These are phyloP conservation scores for Didymodactylos carnosus DNA, from an alignment of 2,888 invertebrate genomes.

Conservation along the genomic window DNA sequence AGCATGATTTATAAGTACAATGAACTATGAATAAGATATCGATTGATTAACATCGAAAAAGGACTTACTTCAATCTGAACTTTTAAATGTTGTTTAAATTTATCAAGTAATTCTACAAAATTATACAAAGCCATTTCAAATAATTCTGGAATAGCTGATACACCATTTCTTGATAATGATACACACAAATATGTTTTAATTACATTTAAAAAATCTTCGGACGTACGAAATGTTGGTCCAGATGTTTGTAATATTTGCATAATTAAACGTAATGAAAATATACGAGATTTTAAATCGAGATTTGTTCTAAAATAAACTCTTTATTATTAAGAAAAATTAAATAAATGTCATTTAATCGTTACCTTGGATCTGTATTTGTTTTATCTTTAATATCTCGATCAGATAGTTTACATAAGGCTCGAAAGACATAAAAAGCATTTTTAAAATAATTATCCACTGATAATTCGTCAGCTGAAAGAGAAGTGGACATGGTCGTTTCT, in stretches of 20 bases:
- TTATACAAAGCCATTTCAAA: constrained; percentile 89
- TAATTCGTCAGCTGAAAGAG: background rate
- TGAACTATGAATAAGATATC: too few species aligned
- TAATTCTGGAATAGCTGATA: constrained; percentile 86
- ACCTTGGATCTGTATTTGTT: background rate
- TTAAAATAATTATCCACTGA: constrained; percentile 28
- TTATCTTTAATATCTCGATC: constrained; percentile 1
- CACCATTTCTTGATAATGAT: constrained; percentile 89
- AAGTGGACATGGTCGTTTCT: background rate
- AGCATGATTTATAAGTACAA: too few species aligned
- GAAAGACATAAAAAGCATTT: constrained; percentile 91
- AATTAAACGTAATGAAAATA: constrained; percentile 77
- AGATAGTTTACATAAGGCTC: constrained; percentile 86
- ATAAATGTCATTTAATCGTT: background rate
- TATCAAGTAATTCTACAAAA: constrained; percentile 77
- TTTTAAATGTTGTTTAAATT: constrained; percentile 90
- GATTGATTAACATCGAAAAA: background rate
- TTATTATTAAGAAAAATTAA: background rate
- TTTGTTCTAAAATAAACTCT: background rate
- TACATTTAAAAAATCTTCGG: constrained; percentile 90
- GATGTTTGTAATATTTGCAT: constrained; percentile 88
- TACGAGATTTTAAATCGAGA: constrained; percentile 53
- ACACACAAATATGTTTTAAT: constrained; percentile 98
- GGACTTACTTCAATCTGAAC: constrained; percentile 65
- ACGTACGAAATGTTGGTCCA: constrained; percentile 78